Percentiles rank a stretch among this genome's conserved stretches.
Conservation (phyloP, 2,888 invertebrate genomes). For the Ligdia adustata region DNA sequence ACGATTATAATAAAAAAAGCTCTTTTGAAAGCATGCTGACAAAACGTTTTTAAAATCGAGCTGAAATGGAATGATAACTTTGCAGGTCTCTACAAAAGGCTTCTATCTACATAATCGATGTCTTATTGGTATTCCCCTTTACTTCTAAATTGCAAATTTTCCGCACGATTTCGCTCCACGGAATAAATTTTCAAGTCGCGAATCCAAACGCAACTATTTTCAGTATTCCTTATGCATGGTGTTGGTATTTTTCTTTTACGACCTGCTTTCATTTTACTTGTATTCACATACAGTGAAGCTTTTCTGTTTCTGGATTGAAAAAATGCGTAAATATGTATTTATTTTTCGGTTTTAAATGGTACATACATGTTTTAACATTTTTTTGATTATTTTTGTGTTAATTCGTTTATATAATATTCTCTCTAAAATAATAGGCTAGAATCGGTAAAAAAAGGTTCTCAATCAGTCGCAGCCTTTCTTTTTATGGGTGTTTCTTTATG, state of each 20-base stretch:
- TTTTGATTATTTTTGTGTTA: too few relatives aligned
- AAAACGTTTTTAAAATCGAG: conserved; percentile 69
- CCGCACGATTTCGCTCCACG: conserved; percentile 77
- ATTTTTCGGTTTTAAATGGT: too few relatives aligned
- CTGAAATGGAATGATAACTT: conserved; percentile 76
- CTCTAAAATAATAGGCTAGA: too few relatives aligned
- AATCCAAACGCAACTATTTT: conserved; percentile 67
- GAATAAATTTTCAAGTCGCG: conserved; percentile 79
- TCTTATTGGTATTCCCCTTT: conserved; percentile 81
- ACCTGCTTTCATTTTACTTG: conserved; percentile 16
- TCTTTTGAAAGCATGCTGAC: conserved; percentile 66
- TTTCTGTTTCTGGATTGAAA: too few relatives aligned
- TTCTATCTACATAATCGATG: conserved; percentile 82
- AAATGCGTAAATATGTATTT: too few relatives aligned
- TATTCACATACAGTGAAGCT: conserved; percentile 2
- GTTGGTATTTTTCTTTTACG: conserved; percentile 45
- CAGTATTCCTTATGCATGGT: conserved; percentile 61
- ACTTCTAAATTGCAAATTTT: conserved; percentile 84
- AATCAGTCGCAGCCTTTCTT: too few relatives aligned
- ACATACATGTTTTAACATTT: too few relatives aligned
- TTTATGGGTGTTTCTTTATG: too few relatives aligned
- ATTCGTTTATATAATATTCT: too few relatives aligned
- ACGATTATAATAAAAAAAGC: too few relatives aligned
- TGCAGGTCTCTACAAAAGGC: conserved; percentile 73
- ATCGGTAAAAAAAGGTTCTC: too few relatives aligned